These are phyloP conservation scores for Diorhabda sublineata DNA, from an alignment of 1,140 invertebrate species.

Conservation along the genomic window DNA sequence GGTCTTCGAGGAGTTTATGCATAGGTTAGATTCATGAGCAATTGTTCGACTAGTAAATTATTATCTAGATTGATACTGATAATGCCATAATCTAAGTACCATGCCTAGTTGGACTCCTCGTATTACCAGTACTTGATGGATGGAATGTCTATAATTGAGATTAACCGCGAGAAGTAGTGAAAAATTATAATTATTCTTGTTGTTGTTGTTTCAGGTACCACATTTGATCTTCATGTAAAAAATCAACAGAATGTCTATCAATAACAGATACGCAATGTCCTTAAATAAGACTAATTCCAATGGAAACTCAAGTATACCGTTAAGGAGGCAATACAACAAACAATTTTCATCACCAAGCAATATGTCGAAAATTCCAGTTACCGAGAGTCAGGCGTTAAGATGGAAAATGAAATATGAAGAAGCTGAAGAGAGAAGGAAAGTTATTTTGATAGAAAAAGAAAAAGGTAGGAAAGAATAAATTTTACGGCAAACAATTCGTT, in stretches of 20 bases:
- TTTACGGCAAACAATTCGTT: neutral
- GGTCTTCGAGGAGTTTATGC: no score
- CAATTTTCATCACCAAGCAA: conserved; percentile 19
- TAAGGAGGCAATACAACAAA: conserved; percentile 26
- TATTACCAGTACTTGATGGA: no score
- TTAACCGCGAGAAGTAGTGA: neutral
- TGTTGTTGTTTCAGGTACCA: neutral
- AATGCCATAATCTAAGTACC: no score
- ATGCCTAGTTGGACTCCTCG: no score
- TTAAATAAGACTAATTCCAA: conserved; percentile 6
- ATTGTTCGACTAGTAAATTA: no score
- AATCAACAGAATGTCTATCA: neutral
- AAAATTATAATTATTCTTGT: neutral
- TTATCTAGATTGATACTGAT: no score
- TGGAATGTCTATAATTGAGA: no score
- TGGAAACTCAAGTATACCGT: conserved; percentile 30
- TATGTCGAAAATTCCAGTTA: conserved; percentile 26
- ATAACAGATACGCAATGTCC: neutral
- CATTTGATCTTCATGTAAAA: neutral
- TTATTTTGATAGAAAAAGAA: conserved; percentile 60
- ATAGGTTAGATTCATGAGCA: no score
- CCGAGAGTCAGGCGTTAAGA: conserved; percentile 47
- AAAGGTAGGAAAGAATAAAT: conserved; percentile 53
- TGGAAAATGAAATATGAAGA: conserved; percentile 67
- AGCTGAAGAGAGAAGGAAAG: conserved; percentile 61